These are phyloP conservation scores for Epinephelus lanceolatus DNA, from an alignment of 2,113 vertebrate genomes.

Conservation along the genomic window DNA sequence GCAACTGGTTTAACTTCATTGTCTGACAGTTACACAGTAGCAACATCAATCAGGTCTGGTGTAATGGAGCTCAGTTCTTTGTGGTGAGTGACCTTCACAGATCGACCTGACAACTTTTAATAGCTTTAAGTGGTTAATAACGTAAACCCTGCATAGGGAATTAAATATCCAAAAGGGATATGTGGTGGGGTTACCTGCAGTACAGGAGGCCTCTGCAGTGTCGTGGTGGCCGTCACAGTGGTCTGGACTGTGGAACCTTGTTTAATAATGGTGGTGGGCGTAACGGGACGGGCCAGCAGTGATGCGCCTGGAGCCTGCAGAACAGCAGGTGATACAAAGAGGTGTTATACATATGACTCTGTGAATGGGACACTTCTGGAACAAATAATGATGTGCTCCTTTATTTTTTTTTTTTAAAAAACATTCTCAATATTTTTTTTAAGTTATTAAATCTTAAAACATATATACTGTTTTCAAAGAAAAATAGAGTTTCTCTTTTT, in stretches of 20 bases:
- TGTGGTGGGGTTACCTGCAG: slow-evolving; percentile 86
- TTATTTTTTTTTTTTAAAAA: not conserved
- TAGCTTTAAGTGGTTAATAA: not conserved
- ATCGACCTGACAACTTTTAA: not conserved
- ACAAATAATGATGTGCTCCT: not conserved
- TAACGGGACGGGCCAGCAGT: slow-evolving; percentile 89
- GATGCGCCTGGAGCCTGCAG: slow-evolving; percentile 89
- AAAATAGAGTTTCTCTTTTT: not conserved
- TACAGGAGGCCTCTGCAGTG: slow-evolving; percentile 91
- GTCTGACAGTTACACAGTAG: not conserved
- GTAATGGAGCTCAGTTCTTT: not conserved
- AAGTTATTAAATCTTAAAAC: not conserved
- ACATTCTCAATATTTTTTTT: not conserved
- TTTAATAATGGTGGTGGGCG: slow-evolving; percentile 93
- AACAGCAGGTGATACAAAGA: not conserved
- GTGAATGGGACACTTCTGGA: not conserved
- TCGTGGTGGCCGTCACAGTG: slow-evolving; percentile 88
- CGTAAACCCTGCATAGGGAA: not conserved
- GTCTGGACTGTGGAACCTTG: slow-evolving; percentile 91
- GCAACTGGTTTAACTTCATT: not conserved
- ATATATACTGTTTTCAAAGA: not conserved
- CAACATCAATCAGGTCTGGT: not conserved
- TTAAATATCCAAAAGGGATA: not conserved
- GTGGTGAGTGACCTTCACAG: not conserved
- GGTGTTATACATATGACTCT: not conserved